Evolutionary conservation across 2,113 vertebrate genomes (phyloP).

Genomic region (Perccottus glenii): DNA sequence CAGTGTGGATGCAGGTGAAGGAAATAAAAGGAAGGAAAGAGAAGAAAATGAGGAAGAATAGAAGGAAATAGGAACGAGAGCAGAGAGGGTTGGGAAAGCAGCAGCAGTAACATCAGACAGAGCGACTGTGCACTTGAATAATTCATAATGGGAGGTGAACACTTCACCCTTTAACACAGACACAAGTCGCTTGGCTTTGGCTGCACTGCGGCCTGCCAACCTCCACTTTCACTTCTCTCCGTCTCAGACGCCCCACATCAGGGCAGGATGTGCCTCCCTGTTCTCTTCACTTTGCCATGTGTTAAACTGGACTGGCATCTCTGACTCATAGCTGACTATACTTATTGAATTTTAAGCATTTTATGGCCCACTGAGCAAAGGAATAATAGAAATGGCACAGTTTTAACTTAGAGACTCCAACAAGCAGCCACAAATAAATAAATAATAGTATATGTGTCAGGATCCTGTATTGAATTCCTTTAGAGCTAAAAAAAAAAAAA

Average conservation of each 20-base stretch:
- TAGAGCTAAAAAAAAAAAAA: no score
- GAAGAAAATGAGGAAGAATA: conserved; percentile 35
- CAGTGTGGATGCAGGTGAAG: background rate
- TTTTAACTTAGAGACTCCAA: no score
- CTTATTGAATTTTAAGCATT: background rate
- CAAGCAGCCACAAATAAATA: no score
- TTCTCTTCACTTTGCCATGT: conserved; percentile 30
- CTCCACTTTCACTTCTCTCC: conserved; percentile 38
- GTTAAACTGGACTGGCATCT: conserved; percentile 6
- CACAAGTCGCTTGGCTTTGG: conserved; percentile 71
- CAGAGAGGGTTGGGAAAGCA: conserved; percentile 63
- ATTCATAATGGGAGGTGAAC: conserved; percentile 80
- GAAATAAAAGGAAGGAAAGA: conserved; percentile 8
- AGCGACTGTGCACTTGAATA: conserved; percentile 75
- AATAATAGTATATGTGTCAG: no score
- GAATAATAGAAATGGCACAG: no score
- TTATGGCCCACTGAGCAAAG: background rate
- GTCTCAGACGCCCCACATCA: conserved; percentile 5
- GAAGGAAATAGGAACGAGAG: conserved; percentile 44
- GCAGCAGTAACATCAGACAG: conserved; percentile 73
- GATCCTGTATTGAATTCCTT: no score
- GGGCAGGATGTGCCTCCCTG: background rate
- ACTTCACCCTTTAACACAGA: conserved; percentile 78
- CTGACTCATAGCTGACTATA: conserved; percentile 24
- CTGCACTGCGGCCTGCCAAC: conserved; percentile 72